phyloP scores from a whole-genome alignment of 2,113 vertebrate genomes.

The Oplegnathus fasciatus region DNA sequence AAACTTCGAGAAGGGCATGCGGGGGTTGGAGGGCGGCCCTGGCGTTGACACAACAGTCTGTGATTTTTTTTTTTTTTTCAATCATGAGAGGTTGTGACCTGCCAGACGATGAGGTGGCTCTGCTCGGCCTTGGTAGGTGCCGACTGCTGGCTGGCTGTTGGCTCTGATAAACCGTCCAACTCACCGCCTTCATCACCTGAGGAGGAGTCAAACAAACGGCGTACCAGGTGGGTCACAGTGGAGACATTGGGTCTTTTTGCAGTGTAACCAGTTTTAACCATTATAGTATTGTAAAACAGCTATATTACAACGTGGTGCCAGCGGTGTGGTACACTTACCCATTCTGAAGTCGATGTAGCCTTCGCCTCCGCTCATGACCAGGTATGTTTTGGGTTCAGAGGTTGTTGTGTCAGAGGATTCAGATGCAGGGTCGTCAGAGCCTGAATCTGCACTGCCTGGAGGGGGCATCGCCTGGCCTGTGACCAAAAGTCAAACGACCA shows the following conservation, averaged over 20 bases:
- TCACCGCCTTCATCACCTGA: conserved; percentile 95
- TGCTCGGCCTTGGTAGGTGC: conserved; percentile 92
- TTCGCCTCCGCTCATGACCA: conserved; percentile 97
- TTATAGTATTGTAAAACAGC: background rate
- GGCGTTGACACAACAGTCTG: conserved; percentile 55
- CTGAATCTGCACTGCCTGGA: conserved; percentile 74
- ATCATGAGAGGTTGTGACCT: conserved; percentile 91
- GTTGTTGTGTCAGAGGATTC: conserved; percentile 81
- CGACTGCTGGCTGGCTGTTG: conserved; percentile 85
- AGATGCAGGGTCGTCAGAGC: conserved; percentile 88
- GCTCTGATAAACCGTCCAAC: conserved; percentile 88
- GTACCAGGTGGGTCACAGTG: background rate
- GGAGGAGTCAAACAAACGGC: conserved; percentile 32
- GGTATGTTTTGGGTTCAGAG: conserved; percentile 89
- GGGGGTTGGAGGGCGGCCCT: conserved; percentile 49
- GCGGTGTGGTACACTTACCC: conserved; percentile 82
- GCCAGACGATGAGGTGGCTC: conserved; percentile 99
- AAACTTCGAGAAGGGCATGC: conserved; percentile 69
- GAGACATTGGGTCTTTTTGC: background rate
- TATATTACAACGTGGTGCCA: too few relatives aligned
- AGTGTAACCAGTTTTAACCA: background rate
- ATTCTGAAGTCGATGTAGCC: conserved; percentile 98
- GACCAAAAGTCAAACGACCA: background rate
- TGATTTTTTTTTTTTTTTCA: conserved; percentile 78
- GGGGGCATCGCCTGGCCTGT: conserved; percentile 82